Conservation (phyloP, 2,888 invertebrate species). For the Eustalomyia histrio region DNA sequence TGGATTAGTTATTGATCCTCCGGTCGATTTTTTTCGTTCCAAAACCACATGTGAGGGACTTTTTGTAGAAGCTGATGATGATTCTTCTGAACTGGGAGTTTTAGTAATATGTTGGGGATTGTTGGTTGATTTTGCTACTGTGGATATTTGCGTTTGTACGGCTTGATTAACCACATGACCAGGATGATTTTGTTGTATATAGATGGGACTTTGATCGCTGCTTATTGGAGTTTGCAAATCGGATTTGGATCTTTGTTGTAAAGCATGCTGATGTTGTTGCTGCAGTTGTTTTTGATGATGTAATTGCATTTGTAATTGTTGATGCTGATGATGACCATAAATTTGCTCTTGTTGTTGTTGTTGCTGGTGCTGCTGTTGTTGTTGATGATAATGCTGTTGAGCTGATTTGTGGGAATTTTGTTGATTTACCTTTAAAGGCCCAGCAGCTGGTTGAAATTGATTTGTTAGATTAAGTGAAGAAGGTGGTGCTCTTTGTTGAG, state of each 20-base stretch:
- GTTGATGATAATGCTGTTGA: constrained; percentile 70
- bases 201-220: constrained; percentile 78
- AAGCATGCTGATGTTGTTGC: constrained; percentile 71
- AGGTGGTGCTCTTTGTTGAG: constrained; percentile 76
- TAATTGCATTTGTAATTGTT: constrained; percentile 78
- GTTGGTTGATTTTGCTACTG: constrained; percentile 69
- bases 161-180: constrained; percentile 79
- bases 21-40: constrained; percentile 79
- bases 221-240: constrained; percentile 75
- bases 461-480: constrained; percentile 77
- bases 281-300: constrained; percentile 77
- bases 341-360: constrained; percentile 68
- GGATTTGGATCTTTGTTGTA: constrained; percentile 73
- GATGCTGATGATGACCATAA: constrained; percentile 78
- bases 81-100: constrained; percentile 77
- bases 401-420: constrained; percentile 68
- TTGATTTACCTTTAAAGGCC: constrained; percentile 76
- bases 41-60: constrained; percentile 76
- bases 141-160: constrained; percentile 79
- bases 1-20: constrained; percentile 76
- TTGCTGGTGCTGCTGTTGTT: constrained; percentile 73
- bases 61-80: constrained; percentile 69
- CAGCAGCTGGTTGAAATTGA: constrained; percentile 78
- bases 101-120: constrained; percentile 70
- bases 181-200: constrained; percentile 79